Conservation (phyloP, 2,888 invertebrate species). For the Aphrophora alni region DNA sequence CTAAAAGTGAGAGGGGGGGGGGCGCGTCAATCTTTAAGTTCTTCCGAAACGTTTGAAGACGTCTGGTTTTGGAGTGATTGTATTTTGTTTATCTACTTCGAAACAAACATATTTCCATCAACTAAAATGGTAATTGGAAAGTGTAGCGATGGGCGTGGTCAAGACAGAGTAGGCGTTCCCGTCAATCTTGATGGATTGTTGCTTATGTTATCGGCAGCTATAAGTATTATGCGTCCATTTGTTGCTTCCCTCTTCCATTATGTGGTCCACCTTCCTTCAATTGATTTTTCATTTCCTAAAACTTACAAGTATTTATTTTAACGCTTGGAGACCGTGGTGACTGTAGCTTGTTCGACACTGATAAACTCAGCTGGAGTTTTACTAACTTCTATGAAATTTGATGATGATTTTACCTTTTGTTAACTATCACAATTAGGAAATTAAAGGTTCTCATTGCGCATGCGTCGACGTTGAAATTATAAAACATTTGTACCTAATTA, state of each 20-base stretch:
- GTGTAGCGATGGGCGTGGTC: conserved; percentile 33
- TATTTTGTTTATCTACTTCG: conserved; percentile 13
- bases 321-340: no score
- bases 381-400: no score
- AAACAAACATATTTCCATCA: conserved; percentile 39
- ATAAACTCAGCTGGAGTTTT: no score
- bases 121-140: conserved; percentile 38
- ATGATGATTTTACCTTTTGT: no score
- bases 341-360: no score
- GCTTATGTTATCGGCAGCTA: conserved; percentile 26
- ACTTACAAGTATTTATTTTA: not conserved
- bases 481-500: no score
- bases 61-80: not conserved
- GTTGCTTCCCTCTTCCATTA: not conserved
- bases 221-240: no score
- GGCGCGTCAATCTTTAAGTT: not conserved
- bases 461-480: no score
- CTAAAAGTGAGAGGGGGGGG: no score
- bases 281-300: not conserved
- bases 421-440: no score
- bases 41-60: not conserved
- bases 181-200: conserved; percentile 37
- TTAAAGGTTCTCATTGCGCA: no score
- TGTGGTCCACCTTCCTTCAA: not conserved
- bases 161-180: conserved; percentile 16